Base-by-base conservation (phyloP, 1,140 invertebrate species). In the Gryon sp. region DNA sequence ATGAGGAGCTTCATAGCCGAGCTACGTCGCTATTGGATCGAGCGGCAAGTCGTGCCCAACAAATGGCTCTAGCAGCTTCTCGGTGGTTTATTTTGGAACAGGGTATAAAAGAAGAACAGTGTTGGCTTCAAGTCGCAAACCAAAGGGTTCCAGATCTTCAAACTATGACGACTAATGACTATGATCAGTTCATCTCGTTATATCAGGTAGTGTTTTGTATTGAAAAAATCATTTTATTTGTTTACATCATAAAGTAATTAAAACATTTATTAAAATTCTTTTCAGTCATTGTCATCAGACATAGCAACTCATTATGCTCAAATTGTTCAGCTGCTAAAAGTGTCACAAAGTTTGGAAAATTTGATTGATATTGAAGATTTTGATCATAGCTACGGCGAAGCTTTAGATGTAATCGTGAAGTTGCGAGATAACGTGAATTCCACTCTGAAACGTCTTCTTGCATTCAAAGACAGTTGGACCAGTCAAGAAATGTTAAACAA, bases 51-150 rank as follows among this genome's bases (percentile, higher is more conserved):
- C 90, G 93, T 34, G 93, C 94, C 28, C 94, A 95, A 79, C 92
- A 94, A 84, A 93, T 96, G 91, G 93, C 94, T 6, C 86, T 95
- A 41, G 94, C 95, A 1, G 93, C 95, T 16, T 95, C 95, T 0
- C 90, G 93, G 40, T 96, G 95, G 95, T 93, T 93, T 0, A 86
- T 94, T 0, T 83, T 96, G 1, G 93, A 95, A 82, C 93, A 95
- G 82, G 93, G 93, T 0, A 92, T 96, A 86, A 92, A 93, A 62
- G 94, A 95, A 79, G 95, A 96, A 88, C 86, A 91, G 41, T 92
- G 93, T 76, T 96, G 95, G 95, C 86, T 96, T 1, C 91, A 93
- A 79, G 92, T 95, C 18, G 94, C 94, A 12, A 92, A 94, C 79
- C 94, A 95, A 84, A 90, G 95, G 74, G 92, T 96, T 1, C 95